Evolutionary conservation across 2,797 vertebrate species (phyloP).

Genomic region (Crax fasciolata): DNA sequence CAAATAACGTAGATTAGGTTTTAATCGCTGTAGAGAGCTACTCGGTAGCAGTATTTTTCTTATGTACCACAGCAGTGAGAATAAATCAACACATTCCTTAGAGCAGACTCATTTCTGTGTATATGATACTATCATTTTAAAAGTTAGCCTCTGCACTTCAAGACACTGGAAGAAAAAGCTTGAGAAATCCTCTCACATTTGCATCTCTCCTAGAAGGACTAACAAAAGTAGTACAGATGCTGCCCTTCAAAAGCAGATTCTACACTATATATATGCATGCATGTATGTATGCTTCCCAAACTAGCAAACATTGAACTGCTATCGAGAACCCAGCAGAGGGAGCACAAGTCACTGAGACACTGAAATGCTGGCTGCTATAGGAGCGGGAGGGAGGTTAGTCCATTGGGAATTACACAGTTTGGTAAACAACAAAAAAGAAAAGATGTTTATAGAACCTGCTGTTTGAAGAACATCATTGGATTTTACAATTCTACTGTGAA

Average conservation of each 20-base stretch:
- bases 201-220: accelerated
- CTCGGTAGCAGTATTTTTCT: neutral
- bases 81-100: neutral
- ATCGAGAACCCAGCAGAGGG: constrained; percentile 58
- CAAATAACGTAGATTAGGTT: constrained; percentile 49
- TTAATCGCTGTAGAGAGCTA: constrained; percentile 19
- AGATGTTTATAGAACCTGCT: accelerated
- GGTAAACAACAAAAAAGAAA: neutral
- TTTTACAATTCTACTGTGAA: neutral
- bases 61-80: neutral
- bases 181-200: neutral
- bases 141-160: neutral
- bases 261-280: accelerated
- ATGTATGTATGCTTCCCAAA: accelerated
- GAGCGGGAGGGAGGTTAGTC: neutral
- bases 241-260: neutral
- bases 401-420: accelerated
- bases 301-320: neutral
- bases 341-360: constrained; percentile 13
- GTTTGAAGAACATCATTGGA: accelerated
- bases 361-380: neutral
- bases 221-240: neutral
- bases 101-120: neutral
- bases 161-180: neutral
- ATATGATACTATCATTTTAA: neutral